Evolutionary conservation across 2,888 invertebrate genomes (phyloP).

Genomic region (Esperia sulphurella): DNA sequence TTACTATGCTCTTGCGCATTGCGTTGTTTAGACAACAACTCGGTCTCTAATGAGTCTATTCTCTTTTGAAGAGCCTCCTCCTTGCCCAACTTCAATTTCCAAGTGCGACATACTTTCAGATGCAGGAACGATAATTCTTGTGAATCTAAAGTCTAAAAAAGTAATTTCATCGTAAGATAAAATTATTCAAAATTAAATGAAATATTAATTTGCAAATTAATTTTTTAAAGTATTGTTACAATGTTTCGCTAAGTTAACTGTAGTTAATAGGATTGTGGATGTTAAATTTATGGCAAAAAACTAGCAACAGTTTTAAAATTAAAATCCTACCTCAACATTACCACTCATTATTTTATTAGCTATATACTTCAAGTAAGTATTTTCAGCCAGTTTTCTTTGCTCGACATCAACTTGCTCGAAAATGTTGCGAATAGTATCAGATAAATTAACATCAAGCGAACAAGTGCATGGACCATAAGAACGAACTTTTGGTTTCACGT

Average conservation of each 20-base stretch:
- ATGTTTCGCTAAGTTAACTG: too few species aligned
- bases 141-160: slow-evolving; percentile 55
- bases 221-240: too few species aligned
- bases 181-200: too few species aligned
- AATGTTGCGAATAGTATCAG: slow-evolving; percentile 65
- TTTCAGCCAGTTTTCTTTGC: slow-evolving; percentile 59
- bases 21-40: slow-evolving; percentile 66
- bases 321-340: slow-evolving; percentile 48
- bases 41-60: slow-evolving; percentile 66
- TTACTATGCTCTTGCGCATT: slow-evolving; percentile 71
- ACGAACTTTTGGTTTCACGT: slow-evolving; percentile 50
- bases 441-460: slow-evolving; percentile 55
- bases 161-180: too few species aligned
- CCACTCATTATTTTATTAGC: slow-evolving; percentile 56
- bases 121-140: slow-evolving; percentile 78
- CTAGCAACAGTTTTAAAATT: too few species aligned
- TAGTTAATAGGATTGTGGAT: too few species aligned
- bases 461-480: slow-evolving; percentile 62
- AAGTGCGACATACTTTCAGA: slow-evolving; percentile 73
- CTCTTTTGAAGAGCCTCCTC: slow-evolving; percentile 64
- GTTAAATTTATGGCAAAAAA: too few species aligned
- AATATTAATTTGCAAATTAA: too few species aligned
- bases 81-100: slow-evolving; percentile 59
- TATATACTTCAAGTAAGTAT: slow-evolving; percentile 59
- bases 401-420: slow-evolving; percentile 67